These are phyloP conservation scores for Apodemia mormo DNA, from an alignment of 2,888 invertebrate genomes.

Conservation along the genomic window DNA sequence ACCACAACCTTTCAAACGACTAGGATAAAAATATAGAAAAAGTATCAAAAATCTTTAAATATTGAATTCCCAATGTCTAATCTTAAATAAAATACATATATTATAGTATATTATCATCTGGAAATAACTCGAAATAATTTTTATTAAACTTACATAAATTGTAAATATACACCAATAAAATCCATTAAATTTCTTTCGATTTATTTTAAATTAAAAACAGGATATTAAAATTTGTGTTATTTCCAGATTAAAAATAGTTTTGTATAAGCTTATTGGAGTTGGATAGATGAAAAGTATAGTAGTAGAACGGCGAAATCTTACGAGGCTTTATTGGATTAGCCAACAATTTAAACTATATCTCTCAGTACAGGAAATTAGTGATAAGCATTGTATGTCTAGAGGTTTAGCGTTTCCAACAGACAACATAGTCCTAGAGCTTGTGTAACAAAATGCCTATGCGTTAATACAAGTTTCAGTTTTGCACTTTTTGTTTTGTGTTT, in stretches of 20 bases:
- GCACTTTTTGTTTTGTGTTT: too few species aligned
- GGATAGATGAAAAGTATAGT: slow-evolving; percentile 20
- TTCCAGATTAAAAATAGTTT: slow-evolving; percentile 19
- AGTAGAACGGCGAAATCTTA: slow-evolving; percentile 27
- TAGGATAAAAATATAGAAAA: neutral
- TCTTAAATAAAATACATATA: slow-evolving; percentile 9
- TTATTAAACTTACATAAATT: slow-evolving; percentile 10
- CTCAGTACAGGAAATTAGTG: slow-evolving; percentile 79
- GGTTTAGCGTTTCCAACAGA: slow-evolving; percentile 56
- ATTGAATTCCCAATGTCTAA: neutral
- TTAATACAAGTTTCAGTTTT: too few species aligned
- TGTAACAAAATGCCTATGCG: neutral
- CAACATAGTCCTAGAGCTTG: neutral
- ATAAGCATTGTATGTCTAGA: slow-evolving; percentile 68
- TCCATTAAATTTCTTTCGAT: slow-evolving; percentile 23
- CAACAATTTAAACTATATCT: slow-evolving; percentile 71
- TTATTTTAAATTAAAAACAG: neutral
- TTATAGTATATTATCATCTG: slow-evolving; percentile 10
- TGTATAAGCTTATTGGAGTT: slow-evolving; percentile 21
- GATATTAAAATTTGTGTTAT: slow-evolving; percentile 20
- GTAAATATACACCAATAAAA: slow-evolving; percentile 10
- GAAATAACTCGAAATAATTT: slow-evolving; percentile 6
- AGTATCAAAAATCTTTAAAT: neutral
- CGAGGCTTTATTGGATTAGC: slow-evolving; percentile 43
- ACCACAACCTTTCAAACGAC: too few species aligned